Conservation (phyloP, 2,797 vertebrate species). For the Sebastes umbrosus region DNA sequence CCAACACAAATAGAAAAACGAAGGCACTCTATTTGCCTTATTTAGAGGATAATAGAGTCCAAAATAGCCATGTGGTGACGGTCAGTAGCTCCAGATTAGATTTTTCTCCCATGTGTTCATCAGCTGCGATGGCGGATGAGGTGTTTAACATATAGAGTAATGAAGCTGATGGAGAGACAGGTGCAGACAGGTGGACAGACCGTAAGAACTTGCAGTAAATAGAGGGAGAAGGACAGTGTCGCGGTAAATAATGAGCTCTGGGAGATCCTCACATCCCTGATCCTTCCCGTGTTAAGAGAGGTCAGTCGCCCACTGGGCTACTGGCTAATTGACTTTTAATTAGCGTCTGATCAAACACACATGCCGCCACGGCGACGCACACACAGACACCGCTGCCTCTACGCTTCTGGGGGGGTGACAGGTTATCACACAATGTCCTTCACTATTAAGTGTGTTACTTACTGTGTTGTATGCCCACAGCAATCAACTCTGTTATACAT, state of each 20-base stretch:
- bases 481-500: not conserved
- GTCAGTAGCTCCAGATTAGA: not conserved
- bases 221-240: slow-evolving; percentile 40
- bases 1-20: not conserved
- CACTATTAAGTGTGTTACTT: slow-evolving; percentile 7
- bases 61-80: not conserved
- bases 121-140: not conserved
- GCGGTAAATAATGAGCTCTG: slow-evolving; percentile 70
- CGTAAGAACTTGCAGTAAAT: slow-evolving; percentile 32
- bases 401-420: not conserved
- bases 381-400: not conserved
- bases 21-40: not conserved
- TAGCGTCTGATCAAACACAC: slow-evolving; percentile 72
- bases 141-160: slow-evolving; percentile 18
- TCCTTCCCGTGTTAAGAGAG: slow-evolving; percentile 68
- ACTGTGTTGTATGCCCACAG: not conserved
- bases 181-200: slow-evolving; percentile 37
- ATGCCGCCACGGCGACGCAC: slow-evolving; percentile 11
- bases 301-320: slow-evolving; percentile 64
- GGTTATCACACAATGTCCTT: slow-evolving; percentile 50
- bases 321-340: slow-evolving; percentile 83
- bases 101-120: not conserved
- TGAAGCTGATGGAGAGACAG: not conserved
- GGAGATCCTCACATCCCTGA: slow-evolving; percentile 54
- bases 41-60: not conserved